Evolutionary conservation across 2,797 vertebrate genomes (phyloP).

Genomic region (Tachyglossus aculeatus): DNA sequence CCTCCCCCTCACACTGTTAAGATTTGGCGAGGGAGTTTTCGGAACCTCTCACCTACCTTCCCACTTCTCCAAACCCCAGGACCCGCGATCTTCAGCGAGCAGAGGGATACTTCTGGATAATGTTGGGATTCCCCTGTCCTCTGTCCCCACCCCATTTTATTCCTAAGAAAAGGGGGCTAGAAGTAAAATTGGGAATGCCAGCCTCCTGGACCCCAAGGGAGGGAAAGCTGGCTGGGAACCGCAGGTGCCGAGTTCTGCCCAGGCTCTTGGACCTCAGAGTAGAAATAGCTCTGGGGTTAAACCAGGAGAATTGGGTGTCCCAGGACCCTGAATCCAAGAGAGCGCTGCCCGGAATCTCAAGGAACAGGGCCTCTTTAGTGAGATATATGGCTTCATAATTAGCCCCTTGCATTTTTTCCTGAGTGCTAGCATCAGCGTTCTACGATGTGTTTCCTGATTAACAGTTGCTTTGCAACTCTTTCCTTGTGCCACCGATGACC

Average conservation of each 20-base stretch:
- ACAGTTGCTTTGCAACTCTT: slow-evolving; percentile 84
- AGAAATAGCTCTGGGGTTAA: background rate
- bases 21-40: background rate
- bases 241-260: background rate
- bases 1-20: background rate
- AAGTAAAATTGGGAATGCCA: background rate
- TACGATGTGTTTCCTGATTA: slow-evolving; percentile 81
- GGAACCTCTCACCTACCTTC: background rate
- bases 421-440: slow-evolving; percentile 85
- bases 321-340: slow-evolving; percentile 26
- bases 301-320: slow-evolving; percentile 42
- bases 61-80: too few relatives aligned
- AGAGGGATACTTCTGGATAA: background rate
- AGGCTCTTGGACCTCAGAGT: background rate
- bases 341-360: slow-evolving; percentile 51
- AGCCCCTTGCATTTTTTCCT: slow-evolving; percentile 80
- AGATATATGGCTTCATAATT: slow-evolving; percentile 85
- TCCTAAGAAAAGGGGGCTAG: background rate
- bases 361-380: slow-evolving; percentile 73
- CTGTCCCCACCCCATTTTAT: background rate
- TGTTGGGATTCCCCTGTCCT: background rate
- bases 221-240: background rate
- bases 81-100: background rate
- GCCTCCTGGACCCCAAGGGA: fast-evolving
- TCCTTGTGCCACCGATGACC: slow-evolving; percentile 78